phyloP scores from a whole-genome alignment of 2,888 invertebrate genomes.

The Lepas anatifera region DNA sequence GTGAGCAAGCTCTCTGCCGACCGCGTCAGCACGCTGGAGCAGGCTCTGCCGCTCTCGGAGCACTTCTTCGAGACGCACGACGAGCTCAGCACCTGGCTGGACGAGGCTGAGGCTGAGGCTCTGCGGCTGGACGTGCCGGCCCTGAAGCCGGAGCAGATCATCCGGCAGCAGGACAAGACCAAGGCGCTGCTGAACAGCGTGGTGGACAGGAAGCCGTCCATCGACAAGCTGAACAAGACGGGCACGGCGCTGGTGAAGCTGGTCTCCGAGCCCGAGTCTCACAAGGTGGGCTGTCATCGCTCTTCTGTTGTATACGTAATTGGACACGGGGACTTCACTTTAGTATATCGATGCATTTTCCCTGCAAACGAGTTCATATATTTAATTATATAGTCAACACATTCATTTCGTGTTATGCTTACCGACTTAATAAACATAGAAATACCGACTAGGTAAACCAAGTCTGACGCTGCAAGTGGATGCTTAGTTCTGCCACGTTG shows the following conservation, averaged over 20 bases:
- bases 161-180: constrained; percentile 88
- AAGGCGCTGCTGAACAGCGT: constrained; percentile 85
- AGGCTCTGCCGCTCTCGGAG: constrained; percentile 86
- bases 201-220: constrained; percentile 81
- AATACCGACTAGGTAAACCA: no score
- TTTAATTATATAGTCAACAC: no score
- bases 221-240: constrained; percentile 93
- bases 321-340: no score
- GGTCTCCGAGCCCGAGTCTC: constrained; percentile 75
- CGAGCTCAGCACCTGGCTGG: constrained; percentile 77
- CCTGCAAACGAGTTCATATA: no score
- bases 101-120: constrained; percentile 84
- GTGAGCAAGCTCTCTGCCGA: constrained; percentile 68
- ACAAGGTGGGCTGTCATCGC: no score
- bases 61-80: constrained; percentile 91
- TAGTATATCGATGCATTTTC: no score
- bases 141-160: constrained; percentile 79
- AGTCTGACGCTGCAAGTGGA: no score
- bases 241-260: constrained; percentile 80
- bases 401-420: no score
- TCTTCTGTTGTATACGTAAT: no score
- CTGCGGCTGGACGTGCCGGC: constrained; percentile 82
- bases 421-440: no score
- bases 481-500: no score
- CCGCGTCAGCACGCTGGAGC: constrained; percentile 76